Base-by-base conservation (phyloP, 2,113 vertebrate genomes). In the Labeo catla region DNA sequence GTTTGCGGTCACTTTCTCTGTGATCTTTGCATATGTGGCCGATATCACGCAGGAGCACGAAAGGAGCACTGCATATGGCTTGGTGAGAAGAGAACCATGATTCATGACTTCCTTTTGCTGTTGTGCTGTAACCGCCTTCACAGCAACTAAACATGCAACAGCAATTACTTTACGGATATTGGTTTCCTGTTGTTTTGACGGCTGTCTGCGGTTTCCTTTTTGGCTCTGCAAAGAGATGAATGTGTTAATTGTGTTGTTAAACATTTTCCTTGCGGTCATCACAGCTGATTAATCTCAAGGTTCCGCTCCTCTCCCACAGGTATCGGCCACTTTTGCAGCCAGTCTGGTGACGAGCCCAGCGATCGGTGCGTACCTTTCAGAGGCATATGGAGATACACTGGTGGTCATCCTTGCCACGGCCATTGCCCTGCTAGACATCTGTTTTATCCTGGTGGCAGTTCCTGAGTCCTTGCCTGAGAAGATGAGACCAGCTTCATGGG, bases 1-100 rank as follows among this genome's bases (percentile, higher is more conserved):
- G 77, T 98, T 98, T 87, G 96, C 97, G 19, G 97, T 98, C 90
- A 97, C 97, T 15, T 98, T 98, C 80, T 98, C 97, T 0, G 96
- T 97, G 84, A 97, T 97, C 83, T 98, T 98, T 92, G 97, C 97
- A 36, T 97, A 97, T 0, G 96, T 97, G 89, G 97, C 97, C 0
- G 97, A 98, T 88, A 97, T 98, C 92, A 98, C 97, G 0, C 96
- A 97, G 91, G 97, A 98, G 89, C 97, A 98, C 72, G 97, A 98
- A 87, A 94, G 97, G 86, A 98, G 96, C 93, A 98, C 97, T 0
- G 97, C 97, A 0, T 98, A 98, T 0, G 97, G 97, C 83, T 91
- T 98, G 96, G 97, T 98, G 88, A 97, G 85, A 85, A 23, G 82
- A 36, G 8, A 49, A 21, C n/a, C 34, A 57, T n/a, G 47, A 28